phyloP scores from a whole-genome alignment of 2,797 vertebrate species.

The Botia kubotai region DNA sequence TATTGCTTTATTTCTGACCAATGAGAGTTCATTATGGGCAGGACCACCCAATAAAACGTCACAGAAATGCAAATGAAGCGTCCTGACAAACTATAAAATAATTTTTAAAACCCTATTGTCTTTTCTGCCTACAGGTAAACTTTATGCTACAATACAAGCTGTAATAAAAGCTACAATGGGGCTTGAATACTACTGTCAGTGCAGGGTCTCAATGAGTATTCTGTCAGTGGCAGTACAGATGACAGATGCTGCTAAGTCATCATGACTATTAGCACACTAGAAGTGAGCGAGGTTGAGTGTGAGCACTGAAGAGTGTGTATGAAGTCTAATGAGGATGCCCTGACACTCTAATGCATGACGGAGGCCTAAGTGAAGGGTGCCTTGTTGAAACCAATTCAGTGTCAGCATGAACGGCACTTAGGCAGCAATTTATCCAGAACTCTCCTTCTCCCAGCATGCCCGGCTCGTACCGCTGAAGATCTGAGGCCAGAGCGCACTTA shows the following conservation, averaged over 20 bases:
- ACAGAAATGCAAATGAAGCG: too few species aligned
- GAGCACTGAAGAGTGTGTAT: conserved; percentile 40
- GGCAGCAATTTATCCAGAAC: conserved; percentile 41
- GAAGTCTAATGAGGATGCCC: conserved; percentile 48
- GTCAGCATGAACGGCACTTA: conserved; percentile 54
- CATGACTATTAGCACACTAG: conserved; percentile 24
- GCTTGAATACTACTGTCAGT: too few species aligned
- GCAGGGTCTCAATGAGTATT: not conserved
- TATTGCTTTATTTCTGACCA: not conserved
- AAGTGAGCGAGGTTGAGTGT: not conserved
- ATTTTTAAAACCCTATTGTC: too few species aligned
- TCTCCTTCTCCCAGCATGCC: conserved; percentile 30
- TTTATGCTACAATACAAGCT: too few species aligned
- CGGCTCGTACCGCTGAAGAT: conserved; percentile 37
- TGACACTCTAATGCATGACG: conserved; percentile 57
- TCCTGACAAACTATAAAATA: too few species aligned
- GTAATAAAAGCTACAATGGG: too few species aligned
- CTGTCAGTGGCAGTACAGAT: not conserved
- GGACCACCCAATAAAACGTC: too few species aligned
- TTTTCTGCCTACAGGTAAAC: too few species aligned
- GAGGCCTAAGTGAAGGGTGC: conserved; percentile 56
- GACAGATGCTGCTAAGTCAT: conserved; percentile 37
- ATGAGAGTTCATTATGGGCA: not conserved
- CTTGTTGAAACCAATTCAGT: conserved; percentile 63
- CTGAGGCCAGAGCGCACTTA: conserved; percentile 53